Base-by-base conservation (phyloP, 2,113 vertebrate genomes). In the Emydocephalus ijimae region DNA sequence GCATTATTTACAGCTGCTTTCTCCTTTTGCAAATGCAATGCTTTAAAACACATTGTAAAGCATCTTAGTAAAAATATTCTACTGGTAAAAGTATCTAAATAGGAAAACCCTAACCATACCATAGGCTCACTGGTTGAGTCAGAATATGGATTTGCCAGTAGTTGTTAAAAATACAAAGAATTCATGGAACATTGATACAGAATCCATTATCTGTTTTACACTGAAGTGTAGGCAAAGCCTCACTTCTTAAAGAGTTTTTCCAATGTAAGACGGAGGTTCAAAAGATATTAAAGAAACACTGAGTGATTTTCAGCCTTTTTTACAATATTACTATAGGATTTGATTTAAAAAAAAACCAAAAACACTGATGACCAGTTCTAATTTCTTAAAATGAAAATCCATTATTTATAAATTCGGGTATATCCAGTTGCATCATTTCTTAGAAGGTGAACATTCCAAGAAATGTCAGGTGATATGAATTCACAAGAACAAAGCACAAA, bases 31-130 rank as follows among this genome's bases (percentile, higher is more conserved):
- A 98, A 98, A 98, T 98, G 97, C 97, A 97, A 98, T 97, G 97
- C 97, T 98, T 98, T 98, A 98, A 98, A 98, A 98, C 97, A 98
- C 97, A 24, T 98, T 98, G 98, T 97, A 98, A 98, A 98, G 98
- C 98, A 98, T 97, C 97, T 97, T 97, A 97, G 97, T 98, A 98
- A 98, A 98, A 98, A 98, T 96, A 98, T 97, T 97, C 97, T 98
- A 98, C 98, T 97, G 96, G 97, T 97, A 98, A 98, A 98, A 98
- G 97, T 97, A 97, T 96, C 97, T 97, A 97, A 97, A 97, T 97
- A 98, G 97, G 97, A 97, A 98, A 98, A 97, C 85, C 97, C 96
- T 97, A 96, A 97, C 97, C 97, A 97, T 96, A 97, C 96, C 97
- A 97, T 97, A 97, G 97, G 97, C 97, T 98, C 97, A 97, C 96